Conservation (phyloP, 2,888 invertebrate genomes). For the Tiliacea aurago region DNA sequence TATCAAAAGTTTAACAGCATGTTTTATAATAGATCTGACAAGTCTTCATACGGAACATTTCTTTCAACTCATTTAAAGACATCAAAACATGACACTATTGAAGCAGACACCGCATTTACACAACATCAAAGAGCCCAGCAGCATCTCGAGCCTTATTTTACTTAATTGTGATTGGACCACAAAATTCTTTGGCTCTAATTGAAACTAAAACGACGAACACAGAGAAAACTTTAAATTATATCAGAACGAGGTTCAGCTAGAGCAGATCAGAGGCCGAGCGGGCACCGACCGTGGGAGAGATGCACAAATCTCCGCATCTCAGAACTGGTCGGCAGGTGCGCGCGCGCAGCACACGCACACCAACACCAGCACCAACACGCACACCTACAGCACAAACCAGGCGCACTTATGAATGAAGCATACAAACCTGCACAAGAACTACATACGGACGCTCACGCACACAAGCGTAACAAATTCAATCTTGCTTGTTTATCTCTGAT, state of each 20-base stretch:
- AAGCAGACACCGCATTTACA: slow-evolving; percentile 56
- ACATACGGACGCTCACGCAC: slow-evolving; percentile 68
- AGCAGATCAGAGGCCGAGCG: slow-evolving; percentile 83
- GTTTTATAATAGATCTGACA: slow-evolving; percentile 55
- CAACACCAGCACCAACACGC: slow-evolving; percentile 61
- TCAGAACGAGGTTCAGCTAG: slow-evolving; percentile 84
- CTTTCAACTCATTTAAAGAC: slow-evolving; percentile 56
- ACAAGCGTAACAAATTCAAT: slow-evolving; percentile 76
- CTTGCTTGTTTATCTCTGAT: slow-evolving; percentile 89
- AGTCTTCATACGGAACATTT: slow-evolving; percentile 57
- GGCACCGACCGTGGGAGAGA: slow-evolving; percentile 90
- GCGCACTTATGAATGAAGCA: slow-evolving; percentile 89
- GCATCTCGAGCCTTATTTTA: slow-evolving; percentile 55
- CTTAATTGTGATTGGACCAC: slow-evolving; percentile 66
- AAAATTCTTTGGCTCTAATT: slow-evolving; percentile 62
- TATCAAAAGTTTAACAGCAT: slow-evolving; percentile 45
- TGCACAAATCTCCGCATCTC: slow-evolving; percentile 90
- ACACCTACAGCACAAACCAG: slow-evolving; percentile 74
- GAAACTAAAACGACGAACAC: slow-evolving; percentile 68
- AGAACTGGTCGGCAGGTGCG: slow-evolving; percentile 91
- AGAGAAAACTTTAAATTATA: slow-evolving; percentile 85
- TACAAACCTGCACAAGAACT: slow-evolving; percentile 71
- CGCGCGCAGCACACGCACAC: slow-evolving; percentile 71
- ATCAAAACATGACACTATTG: slow-evolving; percentile 58
- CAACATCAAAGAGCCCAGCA: slow-evolving; percentile 56